A percentile compares a stretch with the other conserved stretches of the same genome.
Conservation (phyloP, 2,888 invertebrate species). For the Pheosia tremula region DNA sequence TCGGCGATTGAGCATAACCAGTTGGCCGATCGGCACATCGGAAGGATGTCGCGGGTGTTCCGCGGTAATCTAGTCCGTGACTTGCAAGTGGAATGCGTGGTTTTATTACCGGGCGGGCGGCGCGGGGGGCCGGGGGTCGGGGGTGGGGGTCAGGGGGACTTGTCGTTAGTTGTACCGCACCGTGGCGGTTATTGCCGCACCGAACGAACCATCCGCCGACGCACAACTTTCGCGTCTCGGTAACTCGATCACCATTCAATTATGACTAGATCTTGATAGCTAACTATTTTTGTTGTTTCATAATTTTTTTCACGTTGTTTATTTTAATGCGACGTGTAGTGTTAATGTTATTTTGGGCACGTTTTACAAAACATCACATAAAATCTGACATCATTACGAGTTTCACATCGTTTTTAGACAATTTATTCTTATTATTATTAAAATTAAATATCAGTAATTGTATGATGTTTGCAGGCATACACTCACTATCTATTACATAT, state of each 20-base stretch:
- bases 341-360: too few relatives aligned
- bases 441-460: too few relatives aligned
- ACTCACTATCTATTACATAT: too few relatives aligned
- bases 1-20: constrained; percentile 26
- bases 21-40: constrained; percentile 57
- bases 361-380: too few relatives aligned
- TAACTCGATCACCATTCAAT: constrained; percentile 19
- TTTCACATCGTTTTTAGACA: too few relatives aligned
- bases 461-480: too few relatives aligned
- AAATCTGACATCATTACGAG: too few relatives aligned
- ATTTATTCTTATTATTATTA: too few relatives aligned
- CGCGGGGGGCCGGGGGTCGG: constrained; percentile 25
- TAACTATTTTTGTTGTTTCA: not conserved
- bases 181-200: constrained; percentile 57
- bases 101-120: constrained; percentile 68
- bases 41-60: constrained; percentile 61
- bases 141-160: constrained; percentile 18
- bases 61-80: constrained; percentile 81
- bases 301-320: not conserved
- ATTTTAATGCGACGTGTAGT: not conserved
- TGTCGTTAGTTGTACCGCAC: constrained; percentile 64
- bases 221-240: constrained; percentile 17
- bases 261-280: not conserved
- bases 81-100: constrained; percentile 78
- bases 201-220: constrained; percentile 31